Base-by-base conservation (phyloP, 1,140 invertebrate species). In the Elysia chlorotica region DNA sequence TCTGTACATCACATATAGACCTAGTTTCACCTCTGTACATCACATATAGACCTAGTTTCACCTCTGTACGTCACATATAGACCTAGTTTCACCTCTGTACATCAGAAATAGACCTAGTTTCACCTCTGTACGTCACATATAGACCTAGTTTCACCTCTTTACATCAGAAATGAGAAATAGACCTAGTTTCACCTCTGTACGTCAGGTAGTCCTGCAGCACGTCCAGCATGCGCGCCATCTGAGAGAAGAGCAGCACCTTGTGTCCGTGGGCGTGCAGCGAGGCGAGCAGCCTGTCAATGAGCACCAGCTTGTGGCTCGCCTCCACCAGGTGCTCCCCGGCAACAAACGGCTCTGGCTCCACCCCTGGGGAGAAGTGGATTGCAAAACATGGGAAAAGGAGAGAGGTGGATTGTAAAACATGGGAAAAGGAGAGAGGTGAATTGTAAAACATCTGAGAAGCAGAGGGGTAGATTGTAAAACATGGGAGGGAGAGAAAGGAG, bases 211-310 rank as follows among this genome's bases (percentile, higher is more conserved):
- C 96, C 91, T 98, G 96, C 56, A 99, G 86, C 30, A 99, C 88
- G 86, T 99, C 96, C 78, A 99, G 95, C 95, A 98, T 97, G 85
- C 95, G 93, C 0, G 95, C 97, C 95, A 99, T 98, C 88, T 98
- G 96, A 4, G 96, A 97, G 87, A 98, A 99, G 79, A 99, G 95
- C 6, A 99, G 89, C 0, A 98, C 96, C 74, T 96, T 89, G 87
- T 99, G 96, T 0, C 95, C 95, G 76, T 93, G 91, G 71, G 92
- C 91, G 80, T 97, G 96, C 1, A 99, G 88, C 68, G 92, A 90
- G 48, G 90, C 92, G 25, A 99, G 86, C 54, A 99, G 88, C 30
- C 91, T 91, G 82, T 99, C 96, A 28, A 99, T 87, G 14, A 97
- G 93, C 61, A 93, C 92, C 33, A 99, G 89, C 87, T 99, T 99